phyloP scores from a whole-genome alignment of 2,113 vertebrate genomes.

The Ranitomeya imitator region DNA sequence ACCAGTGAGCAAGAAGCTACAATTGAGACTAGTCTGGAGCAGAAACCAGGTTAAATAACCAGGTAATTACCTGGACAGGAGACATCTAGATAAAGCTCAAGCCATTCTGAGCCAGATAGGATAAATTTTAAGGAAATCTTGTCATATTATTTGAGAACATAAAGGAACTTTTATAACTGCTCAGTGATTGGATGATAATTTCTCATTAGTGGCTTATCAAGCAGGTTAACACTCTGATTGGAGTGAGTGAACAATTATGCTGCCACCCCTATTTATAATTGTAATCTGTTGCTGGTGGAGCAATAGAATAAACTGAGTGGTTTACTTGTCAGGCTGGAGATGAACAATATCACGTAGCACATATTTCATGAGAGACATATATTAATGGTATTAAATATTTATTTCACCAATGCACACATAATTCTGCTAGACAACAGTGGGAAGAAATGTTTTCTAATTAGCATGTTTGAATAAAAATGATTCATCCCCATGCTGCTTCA shows the following conservation, averaged over 20 bases:
- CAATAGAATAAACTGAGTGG: neutral
- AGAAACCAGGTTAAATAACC: no score
- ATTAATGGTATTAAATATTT: neutral
- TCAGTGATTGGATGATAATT: no score
- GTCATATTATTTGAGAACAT: no score
- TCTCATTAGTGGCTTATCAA: neutral
- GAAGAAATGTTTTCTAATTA: conserved; percentile 2
- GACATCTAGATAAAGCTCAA: no score
- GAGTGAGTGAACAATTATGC: neutral
- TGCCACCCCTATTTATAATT: neutral
- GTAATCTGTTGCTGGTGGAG: neutral
- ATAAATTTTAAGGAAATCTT: no score
- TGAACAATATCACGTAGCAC: neutral
- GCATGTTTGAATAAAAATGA: neutral
- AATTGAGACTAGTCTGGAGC: no score
- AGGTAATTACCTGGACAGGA: no score
- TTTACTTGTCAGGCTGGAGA: neutral
- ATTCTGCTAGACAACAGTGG: neutral
- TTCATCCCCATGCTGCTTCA: neutral
- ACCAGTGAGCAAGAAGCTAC: no score
- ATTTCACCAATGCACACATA: conserved; percentile 1
- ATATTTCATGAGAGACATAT: neutral
- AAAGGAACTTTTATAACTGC: no score
- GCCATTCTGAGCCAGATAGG: no score
- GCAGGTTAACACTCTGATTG: neutral